Percentiles rank a stretch among this genome's conserved stretches.
These are phyloP conservation scores for Neosilurus mollespiculum DNA, from an alignment of 2,797 vertebrate species.

Conservation along the genomic window DNA sequence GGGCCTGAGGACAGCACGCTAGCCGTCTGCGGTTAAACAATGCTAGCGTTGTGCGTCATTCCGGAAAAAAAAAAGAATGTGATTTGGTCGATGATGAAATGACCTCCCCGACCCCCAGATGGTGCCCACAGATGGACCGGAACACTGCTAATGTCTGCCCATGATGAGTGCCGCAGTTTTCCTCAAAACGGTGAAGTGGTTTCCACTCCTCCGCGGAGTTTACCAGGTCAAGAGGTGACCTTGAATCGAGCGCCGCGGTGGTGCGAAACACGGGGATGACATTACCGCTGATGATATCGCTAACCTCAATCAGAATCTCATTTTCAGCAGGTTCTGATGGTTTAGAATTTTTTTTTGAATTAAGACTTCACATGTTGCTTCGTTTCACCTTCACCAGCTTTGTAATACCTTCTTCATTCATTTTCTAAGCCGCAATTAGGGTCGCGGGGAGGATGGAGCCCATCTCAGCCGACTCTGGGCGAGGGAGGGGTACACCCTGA, in stretches of 20 bases:
- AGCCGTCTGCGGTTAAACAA: constrained; percentile 14
- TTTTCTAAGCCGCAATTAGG: no score
- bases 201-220: neutral
- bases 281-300: neutral
- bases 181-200: neutral
- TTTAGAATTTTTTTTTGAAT: neutral
- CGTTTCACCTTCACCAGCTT: neutral
- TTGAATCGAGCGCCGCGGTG: neutral
- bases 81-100: constrained; percentile 22
- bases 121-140: constrained; percentile 36
- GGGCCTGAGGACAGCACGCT: constrained; percentile 3
- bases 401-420: neutral
- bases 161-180: no score
- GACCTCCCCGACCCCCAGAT: constrained; percentile 37
- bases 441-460: no score
- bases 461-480: no score
- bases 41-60: constrained; percentile 23
- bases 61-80: neutral
- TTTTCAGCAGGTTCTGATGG: neutral
- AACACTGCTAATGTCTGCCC: neutral
- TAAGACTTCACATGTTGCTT: neutral
- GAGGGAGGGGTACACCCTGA: no score
- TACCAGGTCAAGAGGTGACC: constrained; percentile 10
- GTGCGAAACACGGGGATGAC: neutral
- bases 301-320: neutral